These are phyloP conservation scores for Potamarius usumacintae DNA, from an alignment of 2,113 vertebrate species.

Conservation along the genomic window DNA sequence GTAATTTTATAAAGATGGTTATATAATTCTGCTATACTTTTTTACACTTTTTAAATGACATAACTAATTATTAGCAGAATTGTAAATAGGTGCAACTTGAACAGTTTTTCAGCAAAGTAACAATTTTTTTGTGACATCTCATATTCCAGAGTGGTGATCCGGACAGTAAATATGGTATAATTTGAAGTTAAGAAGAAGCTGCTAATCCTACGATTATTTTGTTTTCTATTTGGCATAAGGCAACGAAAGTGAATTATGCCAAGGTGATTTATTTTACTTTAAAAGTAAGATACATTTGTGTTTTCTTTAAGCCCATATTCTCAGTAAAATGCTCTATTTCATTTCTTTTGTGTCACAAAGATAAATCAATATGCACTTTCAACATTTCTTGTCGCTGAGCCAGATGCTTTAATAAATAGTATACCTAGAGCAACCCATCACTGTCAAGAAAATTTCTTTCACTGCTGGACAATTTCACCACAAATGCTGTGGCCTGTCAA, in stretches of 20 bases:
- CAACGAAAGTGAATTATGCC: not conserved
- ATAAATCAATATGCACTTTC: conserved; percentile 26
- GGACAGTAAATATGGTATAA: not conserved
- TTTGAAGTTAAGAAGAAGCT: too few relatives aligned
- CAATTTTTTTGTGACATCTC: not conserved
- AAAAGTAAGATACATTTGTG: not conserved
- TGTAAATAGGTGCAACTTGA: conserved; percentile 2
- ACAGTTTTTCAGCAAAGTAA: not conserved
- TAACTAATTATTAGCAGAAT: conserved; percentile 22
- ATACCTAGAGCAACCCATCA: not conserved
- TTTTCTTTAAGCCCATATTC: not conserved
- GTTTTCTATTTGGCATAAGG: not conserved
- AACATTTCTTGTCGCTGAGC: conserved; percentile 21
- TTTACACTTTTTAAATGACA: not conserved
- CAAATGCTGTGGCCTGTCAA: conserved; percentile 13
- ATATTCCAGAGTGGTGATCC: not conserved
- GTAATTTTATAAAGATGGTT: not conserved
- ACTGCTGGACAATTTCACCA: conserved; percentile 28
- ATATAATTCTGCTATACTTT: not conserved
- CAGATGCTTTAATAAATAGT: conserved; percentile 28
- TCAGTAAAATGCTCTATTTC: conserved; percentile 14
- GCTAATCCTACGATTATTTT: not conserved
- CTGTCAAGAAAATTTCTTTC: conserved; percentile 25
- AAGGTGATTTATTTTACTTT: not conserved
- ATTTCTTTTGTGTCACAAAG: conserved; percentile 20